A percentile compares a stretch with the other conserved stretches of the same genome.
phyloP scores from a whole-genome alignment of 1,140 invertebrate genomes.

The Solenopsis fugax region DNA sequence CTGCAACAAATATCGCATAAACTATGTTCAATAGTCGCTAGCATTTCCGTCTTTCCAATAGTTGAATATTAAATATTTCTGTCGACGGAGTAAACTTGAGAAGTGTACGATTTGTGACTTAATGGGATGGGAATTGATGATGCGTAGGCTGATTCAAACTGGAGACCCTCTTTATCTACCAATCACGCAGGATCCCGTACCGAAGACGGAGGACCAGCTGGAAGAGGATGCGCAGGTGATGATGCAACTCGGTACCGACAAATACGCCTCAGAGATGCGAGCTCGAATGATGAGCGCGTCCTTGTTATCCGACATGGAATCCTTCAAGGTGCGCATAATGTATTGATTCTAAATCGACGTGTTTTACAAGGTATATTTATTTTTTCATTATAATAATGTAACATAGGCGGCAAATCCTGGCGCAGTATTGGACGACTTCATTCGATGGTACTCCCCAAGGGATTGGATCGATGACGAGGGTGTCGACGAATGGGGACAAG shows the following conservation, averaged over 20 bases:
- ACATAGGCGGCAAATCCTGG: slow-evolving; percentile 96
- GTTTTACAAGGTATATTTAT: not conserved
- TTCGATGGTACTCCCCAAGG: slow-evolving; percentile 98
- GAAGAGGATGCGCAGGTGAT: slow-evolving; percentile 97
- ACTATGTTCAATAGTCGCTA: not conserved
- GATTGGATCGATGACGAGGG: slow-evolving; percentile 94
- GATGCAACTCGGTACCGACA: slow-evolving; percentile 94
- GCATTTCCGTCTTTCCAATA: not conserved
- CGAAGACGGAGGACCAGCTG: slow-evolving; percentile 98
- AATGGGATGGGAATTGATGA: slow-evolving; percentile 41
- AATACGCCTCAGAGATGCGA: slow-evolving; percentile 93
- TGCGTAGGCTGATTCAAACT: slow-evolving; percentile 87
- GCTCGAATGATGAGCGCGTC: slow-evolving; percentile 98
- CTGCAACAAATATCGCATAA: not conserved
- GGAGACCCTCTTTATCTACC: slow-evolving; percentile 94
- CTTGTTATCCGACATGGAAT: slow-evolving; percentile 98
- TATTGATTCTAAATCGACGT: not conserved
- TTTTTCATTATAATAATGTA: slow-evolving; percentile 40
- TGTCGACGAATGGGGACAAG: slow-evolving; percentile 86
- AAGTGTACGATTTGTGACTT: slow-evolving; percentile 21
- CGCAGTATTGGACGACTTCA: slow-evolving; percentile 97
- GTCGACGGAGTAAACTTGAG: not conserved
- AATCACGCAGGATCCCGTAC: slow-evolving; percentile 96
- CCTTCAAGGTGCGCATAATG: slow-evolving; percentile 92
- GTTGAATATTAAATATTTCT: slow-evolving; percentile 8